Percentiles rank a stretch among this genome's conserved stretches.
Conservation (phyloP, 2,888 invertebrate genomes). For the Brachycybe producta region DNA sequence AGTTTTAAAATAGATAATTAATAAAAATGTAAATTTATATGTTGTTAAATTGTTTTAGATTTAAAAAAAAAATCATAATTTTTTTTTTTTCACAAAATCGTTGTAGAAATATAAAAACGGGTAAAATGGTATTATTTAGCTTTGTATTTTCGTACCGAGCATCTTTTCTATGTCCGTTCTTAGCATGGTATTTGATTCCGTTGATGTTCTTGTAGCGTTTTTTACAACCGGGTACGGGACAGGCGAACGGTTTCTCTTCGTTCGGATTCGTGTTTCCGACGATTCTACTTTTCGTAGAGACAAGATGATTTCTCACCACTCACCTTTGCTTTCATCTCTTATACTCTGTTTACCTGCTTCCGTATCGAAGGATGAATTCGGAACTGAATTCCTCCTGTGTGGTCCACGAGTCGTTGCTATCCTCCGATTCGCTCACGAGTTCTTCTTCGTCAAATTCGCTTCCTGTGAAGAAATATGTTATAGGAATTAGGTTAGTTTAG, state of each 20-base stretch:
- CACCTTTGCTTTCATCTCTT: neutral
- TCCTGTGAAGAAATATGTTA: too few species aligned
- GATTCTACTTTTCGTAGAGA: slow-evolving; percentile 25
- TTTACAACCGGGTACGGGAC: slow-evolving; percentile 73
- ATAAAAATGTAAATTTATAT: too few species aligned
- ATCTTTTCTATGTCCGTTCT: slow-evolving; percentile 73
- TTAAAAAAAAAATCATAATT: too few species aligned
- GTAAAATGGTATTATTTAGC: too few species aligned
- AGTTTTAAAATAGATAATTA: too few species aligned
- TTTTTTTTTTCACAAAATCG: too few species aligned
- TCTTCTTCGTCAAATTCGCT: slow-evolving; percentile 33
- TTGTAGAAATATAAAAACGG: too few species aligned
- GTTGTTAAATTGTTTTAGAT: too few species aligned
- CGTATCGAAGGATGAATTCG: slow-evolving; percentile 62
- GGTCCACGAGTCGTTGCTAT: slow-evolving; percentile 53
- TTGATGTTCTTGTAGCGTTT: slow-evolving; percentile 79
- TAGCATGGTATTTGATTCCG: slow-evolving; percentile 76
- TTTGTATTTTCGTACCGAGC: slow-evolving; percentile 69
- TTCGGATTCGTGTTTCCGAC: slow-evolving; percentile 28
- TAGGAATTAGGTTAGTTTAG: too few species aligned
- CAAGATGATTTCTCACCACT: neutral
- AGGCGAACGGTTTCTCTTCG: slow-evolving; percentile 65
- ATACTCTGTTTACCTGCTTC: slow-evolving; percentile 42
- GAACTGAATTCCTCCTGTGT: slow-evolving; percentile 57
- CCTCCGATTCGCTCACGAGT: slow-evolving; percentile 52